A percentile compares a stretch with the other conserved stretches of the same genome.
Conservation (phyloP, 2,113 vertebrate species). For the Dasypus novemcinctus region DNA sequence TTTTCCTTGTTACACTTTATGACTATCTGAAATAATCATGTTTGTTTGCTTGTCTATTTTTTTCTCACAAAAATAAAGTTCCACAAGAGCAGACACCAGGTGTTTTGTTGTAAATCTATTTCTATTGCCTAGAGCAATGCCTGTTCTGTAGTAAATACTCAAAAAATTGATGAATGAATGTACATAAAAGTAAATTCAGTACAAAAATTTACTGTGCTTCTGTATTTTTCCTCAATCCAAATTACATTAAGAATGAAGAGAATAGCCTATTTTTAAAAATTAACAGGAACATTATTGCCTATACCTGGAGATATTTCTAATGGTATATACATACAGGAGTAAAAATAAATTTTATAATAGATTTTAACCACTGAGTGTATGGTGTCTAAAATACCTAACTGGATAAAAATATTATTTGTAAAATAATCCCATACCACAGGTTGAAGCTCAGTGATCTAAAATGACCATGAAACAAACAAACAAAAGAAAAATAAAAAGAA, state of each 20-base stretch:
- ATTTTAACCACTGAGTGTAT: background rate
- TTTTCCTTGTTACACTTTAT: background rate
- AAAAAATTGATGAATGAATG: background rate
- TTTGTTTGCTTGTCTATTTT: background rate
- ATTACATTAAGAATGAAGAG: background rate
- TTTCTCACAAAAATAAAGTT: background rate
- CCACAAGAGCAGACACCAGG: accelerated
- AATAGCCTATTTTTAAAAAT: background rate
- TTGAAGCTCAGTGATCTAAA: background rate
- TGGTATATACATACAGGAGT: background rate
- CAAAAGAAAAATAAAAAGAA: too few relatives aligned
- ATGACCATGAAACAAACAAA: background rate
- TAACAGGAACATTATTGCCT: background rate
- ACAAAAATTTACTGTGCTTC: background rate
- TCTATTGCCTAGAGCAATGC: accelerated
- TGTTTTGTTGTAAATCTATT: background rate
- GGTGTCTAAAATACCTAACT: background rate
- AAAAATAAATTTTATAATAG: background rate
- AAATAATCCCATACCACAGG: background rate
- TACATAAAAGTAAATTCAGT: background rate
- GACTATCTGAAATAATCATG: background rate
- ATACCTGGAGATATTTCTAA: background rate
- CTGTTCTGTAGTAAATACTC: accelerated
- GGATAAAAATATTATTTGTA: background rate
- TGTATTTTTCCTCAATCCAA: background rate